Conservation (phyloP, 2,888 invertebrate species). For the Saturnia pavonia region DNA sequence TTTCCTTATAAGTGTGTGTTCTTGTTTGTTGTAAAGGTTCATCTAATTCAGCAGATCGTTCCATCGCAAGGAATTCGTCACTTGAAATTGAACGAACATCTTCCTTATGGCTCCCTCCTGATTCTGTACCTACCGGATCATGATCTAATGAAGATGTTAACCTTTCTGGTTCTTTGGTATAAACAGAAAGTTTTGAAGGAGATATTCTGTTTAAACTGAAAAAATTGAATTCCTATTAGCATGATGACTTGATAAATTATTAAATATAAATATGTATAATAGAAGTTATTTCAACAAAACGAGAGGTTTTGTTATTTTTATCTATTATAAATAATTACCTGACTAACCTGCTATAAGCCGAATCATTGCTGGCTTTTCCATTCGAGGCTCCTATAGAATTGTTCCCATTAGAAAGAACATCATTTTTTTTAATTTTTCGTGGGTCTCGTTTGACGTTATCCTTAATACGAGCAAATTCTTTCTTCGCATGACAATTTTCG, state of each 20-base stretch:
- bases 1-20: constrained; percentile 50
- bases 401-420: constrained; percentile 61
- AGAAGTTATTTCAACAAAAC: not conserved
- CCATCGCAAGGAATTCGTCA: constrained; percentile 77
- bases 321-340: constrained; percentile 55
- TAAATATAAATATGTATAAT: not conserved
- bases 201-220: constrained; percentile 74
- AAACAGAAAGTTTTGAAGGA: constrained; percentile 72
- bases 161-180: constrained; percentile 66
- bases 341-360: constrained; percentile 92
- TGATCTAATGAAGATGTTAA: constrained; percentile 51
- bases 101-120: constrained; percentile 65
- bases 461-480: constrained; percentile 51
- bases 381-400: constrained; percentile 51
- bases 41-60: constrained; percentile 68
- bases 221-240: constrained; percentile 15
- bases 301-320: not conserved
- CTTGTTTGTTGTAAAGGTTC: constrained; percentile 52
- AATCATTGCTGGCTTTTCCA: constrained; percentile 82
- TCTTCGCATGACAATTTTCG: constrained; percentile 52
- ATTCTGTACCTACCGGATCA: constrained; percentile 63
- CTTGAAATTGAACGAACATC: constrained; percentile 68
- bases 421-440: constrained; percentile 61
- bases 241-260: not conserved
- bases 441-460: constrained; percentile 59